phyloP scores from a whole-genome alignment of 2,888 invertebrate genomes.

The Taenaris catops region DNA sequence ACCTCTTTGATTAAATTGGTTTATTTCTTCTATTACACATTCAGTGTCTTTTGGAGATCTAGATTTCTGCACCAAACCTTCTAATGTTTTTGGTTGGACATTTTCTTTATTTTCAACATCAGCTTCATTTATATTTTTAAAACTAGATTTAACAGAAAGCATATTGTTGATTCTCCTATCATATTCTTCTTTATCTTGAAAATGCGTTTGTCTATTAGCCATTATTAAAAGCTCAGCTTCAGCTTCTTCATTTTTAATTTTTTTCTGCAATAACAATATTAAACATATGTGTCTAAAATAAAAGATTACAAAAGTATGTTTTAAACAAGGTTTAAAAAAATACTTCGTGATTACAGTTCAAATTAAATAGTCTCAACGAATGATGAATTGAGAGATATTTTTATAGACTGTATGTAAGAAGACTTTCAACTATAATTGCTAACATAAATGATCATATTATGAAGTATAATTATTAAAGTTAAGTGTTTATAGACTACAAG shows the following conservation, averaged over 20 bases:
- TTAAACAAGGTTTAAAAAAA: too few relatives aligned
- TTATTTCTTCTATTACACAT: conserved; percentile 21
- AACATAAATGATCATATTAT: too few relatives aligned
- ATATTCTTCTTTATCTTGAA: conserved; percentile 38
- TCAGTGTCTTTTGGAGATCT: conserved; percentile 29
- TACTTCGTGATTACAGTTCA: too few relatives aligned
- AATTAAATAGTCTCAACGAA: too few relatives aligned
- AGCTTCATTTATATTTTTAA: conserved; percentile 40
- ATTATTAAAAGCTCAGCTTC: conserved; percentile 44
- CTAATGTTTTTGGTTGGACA: conserved; percentile 48
- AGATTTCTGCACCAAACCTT: conserved; percentile 47
- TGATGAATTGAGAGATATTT: too few relatives aligned
- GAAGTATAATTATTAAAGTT: too few relatives aligned
- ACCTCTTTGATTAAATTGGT: conserved; percentile 30
- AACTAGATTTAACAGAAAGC: conserved; percentile 55
- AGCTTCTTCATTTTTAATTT: conserved; percentile 48
- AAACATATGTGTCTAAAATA: too few relatives aligned
- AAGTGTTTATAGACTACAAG: too few relatives aligned
- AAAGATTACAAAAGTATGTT: too few relatives aligned
- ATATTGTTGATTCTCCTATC: conserved; percentile 61
- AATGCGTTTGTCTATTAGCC: conserved; percentile 43
- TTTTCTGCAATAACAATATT: conserved; percentile 44
- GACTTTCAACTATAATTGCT: too few relatives aligned
- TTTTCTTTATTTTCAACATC: conserved; percentile 36
- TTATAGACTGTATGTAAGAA: too few relatives aligned